phyloP scores from a whole-genome alignment of 2,888 invertebrate species.

The Palloptera scutellata region DNA sequence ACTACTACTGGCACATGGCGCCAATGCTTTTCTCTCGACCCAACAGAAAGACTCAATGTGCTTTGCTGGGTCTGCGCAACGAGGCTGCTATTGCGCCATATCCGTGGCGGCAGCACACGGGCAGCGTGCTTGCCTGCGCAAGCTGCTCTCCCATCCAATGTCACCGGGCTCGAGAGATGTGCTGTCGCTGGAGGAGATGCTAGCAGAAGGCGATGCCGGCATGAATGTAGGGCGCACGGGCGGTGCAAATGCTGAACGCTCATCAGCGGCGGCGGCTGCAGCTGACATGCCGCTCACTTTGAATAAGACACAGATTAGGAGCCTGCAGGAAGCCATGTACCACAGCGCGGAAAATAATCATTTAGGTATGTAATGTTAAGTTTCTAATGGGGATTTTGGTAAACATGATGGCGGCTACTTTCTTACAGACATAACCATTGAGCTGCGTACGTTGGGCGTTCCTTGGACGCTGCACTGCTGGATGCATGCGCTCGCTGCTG shows the following conservation, averaged over 20 bases:
- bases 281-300: conserved; percentile 65
- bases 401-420: background rate
- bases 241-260: conserved; percentile 42
- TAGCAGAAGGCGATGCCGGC: conserved; percentile 78
- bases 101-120: conserved; percentile 91
- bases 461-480: conserved; percentile 94
- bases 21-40: conserved; percentile 87
- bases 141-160: conserved; percentile 77
- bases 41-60: conserved; percentile 83
- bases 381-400: background rate
- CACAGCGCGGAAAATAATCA: conserved; percentile 92
- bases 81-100: conserved; percentile 87
- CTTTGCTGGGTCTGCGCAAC: conserved; percentile 85
- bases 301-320: conserved; percentile 83
- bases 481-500: conserved; percentile 88
- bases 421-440: conserved; percentile 80
- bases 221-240: conserved; percentile 47
- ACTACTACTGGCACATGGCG: conserved; percentile 81
- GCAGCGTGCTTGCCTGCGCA: conserved; percentile 79
- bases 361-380: conserved; percentile 68
- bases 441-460: conserved; percentile 84
- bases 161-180: conserved; percentile 76
- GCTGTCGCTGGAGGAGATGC: conserved; percentile 86
- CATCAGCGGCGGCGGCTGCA: conserved; percentile 56
- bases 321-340: conserved; percentile 92